Evolutionary conservation across 1,140 invertebrate species (phyloP).

Genomic region (Pissodes strobi): DNA sequence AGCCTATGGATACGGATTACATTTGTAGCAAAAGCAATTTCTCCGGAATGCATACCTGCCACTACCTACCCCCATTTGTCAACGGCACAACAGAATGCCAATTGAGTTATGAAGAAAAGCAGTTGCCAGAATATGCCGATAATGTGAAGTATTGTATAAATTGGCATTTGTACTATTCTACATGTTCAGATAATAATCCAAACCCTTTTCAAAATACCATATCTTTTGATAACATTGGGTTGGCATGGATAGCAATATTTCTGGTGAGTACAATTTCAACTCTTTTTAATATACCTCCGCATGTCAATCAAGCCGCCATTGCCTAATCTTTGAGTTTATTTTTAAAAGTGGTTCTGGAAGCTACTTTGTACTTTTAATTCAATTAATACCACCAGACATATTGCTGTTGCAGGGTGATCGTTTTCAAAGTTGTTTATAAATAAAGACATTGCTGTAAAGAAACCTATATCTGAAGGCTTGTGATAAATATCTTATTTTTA

Average conservation of each 20-base stretch:
- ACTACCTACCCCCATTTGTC: constrained; percentile 80
- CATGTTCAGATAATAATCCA: constrained; percentile 86
- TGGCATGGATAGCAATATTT: constrained; percentile 99
- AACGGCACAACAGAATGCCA: constrained; percentile 72
- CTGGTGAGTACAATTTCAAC: constrained; percentile 75
- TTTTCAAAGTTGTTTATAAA: no score
- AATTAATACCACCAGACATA: no score
- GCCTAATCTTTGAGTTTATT: no score
- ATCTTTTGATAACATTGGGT: constrained; percentile 98
- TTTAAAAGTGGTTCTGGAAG: no score
- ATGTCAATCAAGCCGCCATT: not conserved
- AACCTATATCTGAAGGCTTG: no score
- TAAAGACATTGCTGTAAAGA: no score
- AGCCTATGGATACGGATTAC: constrained; percentile 82
- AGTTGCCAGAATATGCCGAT: constrained; percentile 36
- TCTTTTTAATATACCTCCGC: not conserved
- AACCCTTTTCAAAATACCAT: constrained; percentile 99
- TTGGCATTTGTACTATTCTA: constrained; percentile 99
- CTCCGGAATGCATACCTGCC: constrained; percentile 93
- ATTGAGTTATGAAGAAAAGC: constrained; percentile 54
- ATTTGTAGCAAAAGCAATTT: constrained; percentile 94
- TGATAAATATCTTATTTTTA: no score
- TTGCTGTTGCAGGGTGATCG: no score
- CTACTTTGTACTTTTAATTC: no score
- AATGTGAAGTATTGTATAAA: constrained; percentile 78